Base-by-base conservation (phyloP, 2,113 vertebrate species). In the Albula glossodonta region DNA sequence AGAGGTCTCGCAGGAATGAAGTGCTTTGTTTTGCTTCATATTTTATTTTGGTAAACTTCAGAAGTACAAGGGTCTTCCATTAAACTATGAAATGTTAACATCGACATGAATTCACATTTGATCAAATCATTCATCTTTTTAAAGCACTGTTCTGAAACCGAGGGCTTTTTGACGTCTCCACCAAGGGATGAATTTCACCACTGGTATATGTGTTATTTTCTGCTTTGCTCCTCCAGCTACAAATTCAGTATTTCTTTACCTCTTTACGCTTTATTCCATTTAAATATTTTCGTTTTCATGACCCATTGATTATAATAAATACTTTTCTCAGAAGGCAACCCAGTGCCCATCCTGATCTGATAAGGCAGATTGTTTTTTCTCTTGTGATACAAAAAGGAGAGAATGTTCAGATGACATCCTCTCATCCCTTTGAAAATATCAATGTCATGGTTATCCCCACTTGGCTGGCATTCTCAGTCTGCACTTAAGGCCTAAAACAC, bases 11-110 rank as follows among this genome's bases (percentile, higher is more conserved):
- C 91, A 88, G 92, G 92, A 94, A 88, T 50, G 86, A 89, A 83
- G 89, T 89, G 93, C 89, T 74, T 74, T 66, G 80, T 92, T 94
- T 93, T 93, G 91, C 93, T 94, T 92, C 93, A 89, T 91, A 93
- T 93, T 92, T 92, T 93, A 92, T 94, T 95, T 94, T 91, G 93
- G 92, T 91, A 94, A 93, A 94, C 91, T 92, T 92, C 84, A 51
- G 91, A 81, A 91, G 84, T 93, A 93, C 92, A 93, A 87, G 80
- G 89, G 86, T 93, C 92, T 94, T 93, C 92, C 90, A 93, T 94
- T 94, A 89, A 93, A 92, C 92, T 91, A 90, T 91, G 90, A 90
- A 86, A 92, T 93, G 91, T 93, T 91, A 90, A 88, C 91, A 88
- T 91, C 89, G 70, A 93, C 93, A 90, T 91, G 85, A 87, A 86